Base-by-base conservation (phyloP, 2,888 invertebrate species). In the Ceratothoa steindachneri region DNA sequence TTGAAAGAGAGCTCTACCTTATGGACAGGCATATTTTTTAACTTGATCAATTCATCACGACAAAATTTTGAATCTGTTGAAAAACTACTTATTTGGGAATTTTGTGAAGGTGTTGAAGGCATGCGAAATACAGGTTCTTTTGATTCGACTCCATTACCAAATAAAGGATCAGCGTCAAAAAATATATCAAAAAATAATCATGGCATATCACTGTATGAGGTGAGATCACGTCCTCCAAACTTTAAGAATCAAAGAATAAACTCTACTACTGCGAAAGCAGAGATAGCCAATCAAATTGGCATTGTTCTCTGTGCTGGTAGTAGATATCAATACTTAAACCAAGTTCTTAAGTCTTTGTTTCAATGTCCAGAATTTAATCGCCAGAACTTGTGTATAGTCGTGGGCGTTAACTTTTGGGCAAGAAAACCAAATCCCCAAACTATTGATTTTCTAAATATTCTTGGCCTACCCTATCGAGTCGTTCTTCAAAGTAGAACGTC, bases 231-330 rank as follows among this genome's bases (percentile, higher is more conserved):
- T n/a, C n/a, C n/a, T n/a, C n/a, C n/a, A n/a, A n/a, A n/a, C n/a
- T n/a, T n/a, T n/a, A 41, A 9, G 41, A 41, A 15, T 15, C 41
- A 41, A 9, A 41, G 41, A 41, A 41, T 9, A 41, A 41, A 41
- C 5, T 9, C 7, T 41, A 9, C 41, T 41, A 5, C 7, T 9
- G 15, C 5, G 7, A 41, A 41, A 41, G 15, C 5, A 9, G 41
- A 41, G n/a, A 55, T n/a, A 19, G 5, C 68, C 2, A 12, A 72
- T 7, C 12, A 51, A 9, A 68, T 52, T 30, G 73, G 73, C 1
- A 68, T 77, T 51, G 71, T 77, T 27, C 65, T 77, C 15, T 74
- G 71, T 69, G 73, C 73, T 12, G 77, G 77, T 9, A 67, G 71
- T n/a, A 67, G 73, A 30, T 22, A 73, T 15, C 77, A 77, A 29